These are phyloP conservation scores for Agrochola circellaris DNA, from an alignment of 2,888 invertebrate species.

Conservation along the genomic window DNA sequence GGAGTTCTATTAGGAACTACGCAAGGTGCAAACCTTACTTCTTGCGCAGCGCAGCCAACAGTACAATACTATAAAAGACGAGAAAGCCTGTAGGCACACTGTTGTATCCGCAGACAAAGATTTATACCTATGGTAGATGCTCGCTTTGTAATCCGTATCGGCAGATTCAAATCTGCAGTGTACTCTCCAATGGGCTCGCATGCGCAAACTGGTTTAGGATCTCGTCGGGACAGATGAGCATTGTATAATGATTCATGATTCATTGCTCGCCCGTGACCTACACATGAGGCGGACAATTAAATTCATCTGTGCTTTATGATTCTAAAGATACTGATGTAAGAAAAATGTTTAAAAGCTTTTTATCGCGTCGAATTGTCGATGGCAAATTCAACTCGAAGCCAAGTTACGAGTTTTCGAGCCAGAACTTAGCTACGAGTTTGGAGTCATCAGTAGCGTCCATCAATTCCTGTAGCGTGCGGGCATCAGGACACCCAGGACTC, in stretches of 20 bases:
- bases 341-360: neutral
- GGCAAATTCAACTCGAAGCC: neutral
- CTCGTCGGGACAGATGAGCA: neutral
- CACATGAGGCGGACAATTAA: neutral
- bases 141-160: slow-evolving; percentile 39
- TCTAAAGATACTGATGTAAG: neutral
- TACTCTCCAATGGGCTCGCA: slow-evolving; percentile 6
- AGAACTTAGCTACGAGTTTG: neutral
- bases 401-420: neutral
- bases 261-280: slow-evolving; percentile 36
- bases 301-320: slow-evolving; percentile 21
- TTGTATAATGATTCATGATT: slow-evolving; percentile 27
- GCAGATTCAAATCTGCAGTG: slow-evolving; percentile 39
- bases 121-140: slow-evolving; percentile 23
- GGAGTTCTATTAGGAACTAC: neutral
- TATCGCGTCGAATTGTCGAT: neutral
- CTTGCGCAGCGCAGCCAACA: neutral
- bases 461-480: neutral
- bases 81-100: slow-evolving; percentile 2
- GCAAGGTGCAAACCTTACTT: neutral
- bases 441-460: neutral
- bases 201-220: slow-evolving; percentile 31
- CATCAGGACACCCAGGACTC: neutral
- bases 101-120: neutral
- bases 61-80: neutral